A percentile compares a stretch with the other conserved stretches of the same genome.
phyloP scores from a whole-genome alignment of 2,888 invertebrate species.

The Lingula anatina region DNA sequence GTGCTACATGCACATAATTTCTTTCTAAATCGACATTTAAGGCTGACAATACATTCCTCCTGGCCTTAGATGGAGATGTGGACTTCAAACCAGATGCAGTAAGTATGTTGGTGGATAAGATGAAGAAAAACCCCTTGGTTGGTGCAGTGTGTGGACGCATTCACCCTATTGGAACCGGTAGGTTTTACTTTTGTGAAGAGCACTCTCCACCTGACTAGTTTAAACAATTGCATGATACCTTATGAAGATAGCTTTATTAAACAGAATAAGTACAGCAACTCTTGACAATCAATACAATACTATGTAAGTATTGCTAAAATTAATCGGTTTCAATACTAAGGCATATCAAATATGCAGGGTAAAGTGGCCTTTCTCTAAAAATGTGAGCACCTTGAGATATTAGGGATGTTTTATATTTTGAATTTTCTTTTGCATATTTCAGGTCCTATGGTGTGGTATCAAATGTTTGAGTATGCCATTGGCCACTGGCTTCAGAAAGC shows the following conservation, averaged over 20 bases:
- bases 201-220: too few relatives aligned
- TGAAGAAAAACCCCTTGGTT: constrained; percentile 95
- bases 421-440: constrained; percentile 2
- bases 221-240: too few relatives aligned
- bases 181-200: too few relatives aligned
- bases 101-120: constrained; percentile 87
- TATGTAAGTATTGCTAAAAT: too few relatives aligned
- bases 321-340: too few relatives aligned
- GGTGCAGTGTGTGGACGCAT: constrained; percentile 98
- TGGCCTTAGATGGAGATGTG: constrained; percentile 97
- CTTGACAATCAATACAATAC: too few relatives aligned
- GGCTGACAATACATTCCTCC: constrained; percentile 89
- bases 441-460: constrained; percentile 99
- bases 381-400: background rate
- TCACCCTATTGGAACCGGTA: constrained; percentile 88
- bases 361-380: constrained; percentile 2
- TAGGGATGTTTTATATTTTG: background rate
- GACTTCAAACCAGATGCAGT: constrained; percentile 96
- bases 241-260: too few relatives aligned
- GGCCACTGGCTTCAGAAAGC: constrained; percentile 99
- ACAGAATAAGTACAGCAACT: too few relatives aligned
- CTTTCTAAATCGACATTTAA: too few relatives aligned
- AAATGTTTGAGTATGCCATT: constrained; percentile 98
- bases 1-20: too few relatives aligned
- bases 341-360: background rate